A percentile compares a stretch with the other conserved stretches of the same genome.
Conservation (phyloP, 1,140 invertebrate species). For the Rhynchophorus ferrugineus region DNA sequence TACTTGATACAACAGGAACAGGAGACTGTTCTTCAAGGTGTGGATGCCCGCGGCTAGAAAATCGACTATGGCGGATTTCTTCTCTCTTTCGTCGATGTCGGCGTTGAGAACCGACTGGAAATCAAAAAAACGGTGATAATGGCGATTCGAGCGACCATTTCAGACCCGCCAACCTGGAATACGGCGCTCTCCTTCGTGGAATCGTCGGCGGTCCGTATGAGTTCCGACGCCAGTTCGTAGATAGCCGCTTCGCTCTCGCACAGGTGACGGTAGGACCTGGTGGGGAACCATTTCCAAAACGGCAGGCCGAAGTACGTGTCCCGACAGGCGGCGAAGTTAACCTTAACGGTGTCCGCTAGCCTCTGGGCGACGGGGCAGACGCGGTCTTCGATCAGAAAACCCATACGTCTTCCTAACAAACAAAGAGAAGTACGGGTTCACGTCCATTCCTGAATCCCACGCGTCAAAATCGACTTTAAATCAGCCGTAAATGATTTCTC, state of each 20-base stretch:
- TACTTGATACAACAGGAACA: slow-evolving; percentile 70
- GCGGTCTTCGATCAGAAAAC: slow-evolving; percentile 61
- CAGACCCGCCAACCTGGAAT: too few species aligned
- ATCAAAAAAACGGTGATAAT: neutral
- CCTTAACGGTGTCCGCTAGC: slow-evolving; percentile 61
- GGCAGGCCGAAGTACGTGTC: slow-evolving; percentile 77
- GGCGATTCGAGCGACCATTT: too few species aligned
- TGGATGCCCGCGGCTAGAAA: slow-evolving; percentile 81
- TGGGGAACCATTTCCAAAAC: slow-evolving; percentile 73
- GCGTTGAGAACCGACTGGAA: slow-evolving; percentile 61
- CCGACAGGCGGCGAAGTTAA: slow-evolving; percentile 65
- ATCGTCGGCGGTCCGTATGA: slow-evolving; percentile 61
- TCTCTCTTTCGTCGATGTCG: slow-evolving; percentile 66
- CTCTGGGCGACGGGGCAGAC: slow-evolving; percentile 47
- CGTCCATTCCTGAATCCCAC: neutral
- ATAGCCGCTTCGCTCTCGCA: slow-evolving; percentile 69
- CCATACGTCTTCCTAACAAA: slow-evolving; percentile 57
- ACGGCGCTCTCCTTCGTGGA: slow-evolving; percentile 57
- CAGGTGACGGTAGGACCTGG: slow-evolving; percentile 62
- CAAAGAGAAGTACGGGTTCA: neutral
- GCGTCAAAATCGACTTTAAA: neutral
- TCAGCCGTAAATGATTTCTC: too few species aligned
- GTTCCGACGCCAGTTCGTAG: slow-evolving; percentile 74
- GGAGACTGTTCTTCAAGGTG: slow-evolving; percentile 73
- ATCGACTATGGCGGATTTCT: slow-evolving; percentile 77